These are phyloP conservation scores for Enhydra lutris DNA, from an alignment of 2,113 vertebrate species.

Conservation along the genomic window DNA sequence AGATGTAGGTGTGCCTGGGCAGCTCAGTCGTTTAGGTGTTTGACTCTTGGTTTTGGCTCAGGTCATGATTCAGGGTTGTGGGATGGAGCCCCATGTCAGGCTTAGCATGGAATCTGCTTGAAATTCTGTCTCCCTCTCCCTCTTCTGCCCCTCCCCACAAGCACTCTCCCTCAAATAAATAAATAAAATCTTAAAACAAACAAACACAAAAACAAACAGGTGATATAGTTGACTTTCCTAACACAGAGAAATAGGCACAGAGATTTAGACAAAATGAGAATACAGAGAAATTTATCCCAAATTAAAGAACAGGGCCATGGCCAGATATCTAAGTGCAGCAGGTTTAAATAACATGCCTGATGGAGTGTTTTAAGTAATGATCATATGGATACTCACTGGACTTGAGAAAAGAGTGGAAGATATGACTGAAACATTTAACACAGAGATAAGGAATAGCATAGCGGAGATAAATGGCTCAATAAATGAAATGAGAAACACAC, in stretches of 20 bases:
- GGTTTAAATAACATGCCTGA: background rate
- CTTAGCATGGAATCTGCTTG: background rate
- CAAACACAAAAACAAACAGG: background rate
- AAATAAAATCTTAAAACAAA: background rate
- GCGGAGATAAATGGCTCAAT: background rate
- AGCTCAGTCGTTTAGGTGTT: background rate
- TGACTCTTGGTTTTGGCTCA: background rate
- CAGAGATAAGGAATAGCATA: background rate
- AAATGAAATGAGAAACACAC: background rate
- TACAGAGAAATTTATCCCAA: background rate
- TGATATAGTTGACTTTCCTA: background rate
- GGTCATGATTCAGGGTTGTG: background rate
- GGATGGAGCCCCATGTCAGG: background rate
- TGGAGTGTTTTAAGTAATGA: background rate
- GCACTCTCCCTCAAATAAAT: background rate
- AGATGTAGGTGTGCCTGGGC: background rate
- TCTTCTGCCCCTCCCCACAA: background rate
- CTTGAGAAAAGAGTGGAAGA: background rate
- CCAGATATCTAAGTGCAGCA: background rate
- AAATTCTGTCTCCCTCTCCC: background rate
- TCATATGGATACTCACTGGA: background rate
- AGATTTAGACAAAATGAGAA: background rate
- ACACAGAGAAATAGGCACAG: background rate
- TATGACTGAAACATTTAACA: background rate
- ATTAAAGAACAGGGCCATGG: background rate